Percentiles rank a stretch among this genome's conserved stretches.
These are phyloP conservation scores for Geothlypis trichas DNA, from an alignment of 2,113 vertebrate species.

Conservation along the genomic window DNA sequence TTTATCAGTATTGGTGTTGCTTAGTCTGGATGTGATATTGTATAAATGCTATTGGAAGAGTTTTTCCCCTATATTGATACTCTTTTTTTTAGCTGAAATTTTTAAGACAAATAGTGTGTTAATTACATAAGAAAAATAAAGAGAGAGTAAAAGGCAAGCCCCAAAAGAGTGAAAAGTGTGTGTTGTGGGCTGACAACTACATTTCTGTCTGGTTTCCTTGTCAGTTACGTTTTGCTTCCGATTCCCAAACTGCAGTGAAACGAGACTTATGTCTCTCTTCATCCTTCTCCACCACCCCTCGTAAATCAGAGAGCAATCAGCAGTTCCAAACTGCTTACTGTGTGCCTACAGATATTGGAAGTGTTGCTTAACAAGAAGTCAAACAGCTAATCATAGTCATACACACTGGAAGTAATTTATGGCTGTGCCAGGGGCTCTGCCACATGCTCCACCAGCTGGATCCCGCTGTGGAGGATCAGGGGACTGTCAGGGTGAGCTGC, in stretches of 20 bases:
- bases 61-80: neutral
- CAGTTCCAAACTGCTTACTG: neutral
- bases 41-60: neutral
- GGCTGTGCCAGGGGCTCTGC: neutral
- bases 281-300: neutral
- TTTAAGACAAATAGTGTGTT: neutral
- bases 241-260: slow-evolving; percentile 2
- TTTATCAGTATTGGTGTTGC: neutral
- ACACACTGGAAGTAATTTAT: neutral
- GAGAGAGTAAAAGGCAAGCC: neutral
- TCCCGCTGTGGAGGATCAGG: neutral
- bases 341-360: slow-evolving; percentile 20
- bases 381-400: slow-evolving; percentile 37
- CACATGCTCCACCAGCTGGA: neutral
- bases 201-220: neutral
- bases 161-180: neutral
- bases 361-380: slow-evolving; percentile 45
- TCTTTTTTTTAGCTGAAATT: neutral
- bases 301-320: slow-evolving; percentile 6
- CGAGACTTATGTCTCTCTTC: neutral
- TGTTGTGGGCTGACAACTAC: neutral
- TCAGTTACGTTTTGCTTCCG: neutral
- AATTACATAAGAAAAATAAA: neutral
- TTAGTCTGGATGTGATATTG: neutral
- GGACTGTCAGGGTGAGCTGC: neutral